These are phyloP conservation scores for Nomia melanderi DNA, from an alignment of 1,140 invertebrate species.

Conservation along the genomic window DNA sequence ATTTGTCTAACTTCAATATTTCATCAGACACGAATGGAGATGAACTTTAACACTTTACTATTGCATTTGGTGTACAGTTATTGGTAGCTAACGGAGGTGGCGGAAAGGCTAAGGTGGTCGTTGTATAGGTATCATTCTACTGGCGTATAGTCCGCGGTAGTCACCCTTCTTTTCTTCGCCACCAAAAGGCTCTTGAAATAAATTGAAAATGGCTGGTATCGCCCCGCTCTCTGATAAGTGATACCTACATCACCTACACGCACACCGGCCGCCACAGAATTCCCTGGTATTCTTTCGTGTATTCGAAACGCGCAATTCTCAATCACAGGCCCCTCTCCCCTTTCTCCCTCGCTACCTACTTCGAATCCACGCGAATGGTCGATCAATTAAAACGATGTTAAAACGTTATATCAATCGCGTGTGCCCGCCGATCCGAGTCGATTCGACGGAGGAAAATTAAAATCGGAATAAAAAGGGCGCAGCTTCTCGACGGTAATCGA, in stretches of 20 bases:
- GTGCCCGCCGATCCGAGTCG: neutral
- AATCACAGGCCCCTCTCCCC: slow-evolving; percentile 17
- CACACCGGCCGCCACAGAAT: slow-evolving; percentile 46
- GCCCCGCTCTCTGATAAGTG: slow-evolving; percentile 73
- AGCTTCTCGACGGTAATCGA: slow-evolving; percentile 1
- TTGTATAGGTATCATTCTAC: too few relatives aligned
- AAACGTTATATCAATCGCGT: slow-evolving; percentile 33
- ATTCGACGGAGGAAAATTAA: neutral
- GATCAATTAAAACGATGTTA: slow-evolving; percentile 54
- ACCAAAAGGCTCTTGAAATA: slow-evolving; percentile 77
- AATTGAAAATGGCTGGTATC: slow-evolving; percentile 78
- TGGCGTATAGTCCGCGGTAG: neutral
- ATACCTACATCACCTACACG: slow-evolving; percentile 72
- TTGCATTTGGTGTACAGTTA: too few relatives aligned
- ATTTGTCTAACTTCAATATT: too few relatives aligned
- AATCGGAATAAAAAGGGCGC: neutral
- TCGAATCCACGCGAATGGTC: slow-evolving; percentile 41
- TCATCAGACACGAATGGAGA: too few relatives aligned
- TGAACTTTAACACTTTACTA: too few relatives aligned
- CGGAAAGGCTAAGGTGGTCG: too few relatives aligned
- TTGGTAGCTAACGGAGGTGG: too few relatives aligned
- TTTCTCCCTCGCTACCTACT: neutral
- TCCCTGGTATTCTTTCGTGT: slow-evolving; percentile 50
- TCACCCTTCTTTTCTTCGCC: slow-evolving; percentile 73
- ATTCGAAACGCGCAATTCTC: slow-evolving; percentile 49